These are phyloP conservation scores for Paralvinella palmiformis DNA, from an alignment of 1,140 invertebrate genomes.

Conservation along the genomic window DNA sequence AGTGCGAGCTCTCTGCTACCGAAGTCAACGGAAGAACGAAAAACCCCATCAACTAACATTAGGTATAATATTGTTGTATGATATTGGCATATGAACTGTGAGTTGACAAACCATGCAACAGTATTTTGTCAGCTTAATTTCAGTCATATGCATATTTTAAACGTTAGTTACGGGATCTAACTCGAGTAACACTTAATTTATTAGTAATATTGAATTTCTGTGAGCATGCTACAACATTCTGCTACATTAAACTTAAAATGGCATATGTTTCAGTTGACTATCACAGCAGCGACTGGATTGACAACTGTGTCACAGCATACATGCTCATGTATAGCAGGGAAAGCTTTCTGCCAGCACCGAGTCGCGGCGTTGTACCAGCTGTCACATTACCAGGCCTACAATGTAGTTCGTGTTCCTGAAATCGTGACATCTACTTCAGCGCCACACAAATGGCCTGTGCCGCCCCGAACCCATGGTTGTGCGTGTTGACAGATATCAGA, in stretches of 20 bases:
- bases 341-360: conserved; percentile 4
- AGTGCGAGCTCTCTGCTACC: not conserved
- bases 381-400: not conserved
- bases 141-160: too few species aligned
- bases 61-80: not conserved
- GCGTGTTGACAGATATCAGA: not conserved
- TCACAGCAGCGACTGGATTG: not conserved
- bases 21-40: too few species aligned
- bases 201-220: not conserved
- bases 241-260: not conserved
- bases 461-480: not conserved
- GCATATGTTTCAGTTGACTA: not conserved
- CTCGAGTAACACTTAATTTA: too few species aligned
- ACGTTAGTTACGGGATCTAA: too few species aligned
- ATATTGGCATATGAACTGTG: not conserved
- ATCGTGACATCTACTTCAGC: not conserved
- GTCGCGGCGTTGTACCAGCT: conserved; percentile 1
- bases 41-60: not conserved
- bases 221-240: not conserved
- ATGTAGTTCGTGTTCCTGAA: not conserved
- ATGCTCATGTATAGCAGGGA: not conserved
- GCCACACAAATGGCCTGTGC: not conserved
- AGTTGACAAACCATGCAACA: too few species aligned
- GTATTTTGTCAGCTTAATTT: too few species aligned
- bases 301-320: not conserved